Conservation (phyloP, 2,113 vertebrate species). For the Miniopterus natalensis region DNA sequence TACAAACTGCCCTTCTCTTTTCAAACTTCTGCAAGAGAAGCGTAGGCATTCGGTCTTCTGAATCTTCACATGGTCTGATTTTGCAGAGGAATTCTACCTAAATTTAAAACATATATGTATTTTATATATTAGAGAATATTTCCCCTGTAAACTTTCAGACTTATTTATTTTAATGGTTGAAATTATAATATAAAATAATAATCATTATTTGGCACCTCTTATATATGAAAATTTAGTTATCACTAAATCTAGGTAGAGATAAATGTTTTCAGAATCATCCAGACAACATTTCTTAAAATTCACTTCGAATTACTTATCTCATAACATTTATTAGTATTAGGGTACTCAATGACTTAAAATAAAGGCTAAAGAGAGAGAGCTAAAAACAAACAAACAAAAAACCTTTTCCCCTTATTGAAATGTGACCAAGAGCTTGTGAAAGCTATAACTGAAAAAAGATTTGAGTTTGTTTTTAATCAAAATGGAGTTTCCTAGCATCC, state of each 20-base stretch:
- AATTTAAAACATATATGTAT: background rate
- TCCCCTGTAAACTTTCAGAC: background rate
- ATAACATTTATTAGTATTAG: background rate
- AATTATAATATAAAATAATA: slow-evolving; percentile 11
- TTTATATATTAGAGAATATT: background rate
- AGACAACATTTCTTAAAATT: background rate
- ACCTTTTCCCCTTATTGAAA: background rate
- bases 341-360: background rate
- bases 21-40: background rate
- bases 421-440: slow-evolving; percentile 32
- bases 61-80: background rate
- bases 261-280: slow-evolving; percentile 43
- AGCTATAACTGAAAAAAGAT: slow-evolving; percentile 16
- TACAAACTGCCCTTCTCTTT: background rate
- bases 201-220: background rate
- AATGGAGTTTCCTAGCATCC: background rate
- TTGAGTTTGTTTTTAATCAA: slow-evolving; percentile 37
- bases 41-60: background rate
- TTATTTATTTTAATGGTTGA: slow-evolving; percentile 47
- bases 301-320: background rate
- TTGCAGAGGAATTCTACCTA: background rate
- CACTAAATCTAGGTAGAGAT: background rate
- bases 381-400: slow-evolving; percentile 1
- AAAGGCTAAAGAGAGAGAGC: background rate
- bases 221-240: background rate